phyloP scores from a whole-genome alignment of 2,888 invertebrate genomes.

The Cryptocephalus primarius region DNA sequence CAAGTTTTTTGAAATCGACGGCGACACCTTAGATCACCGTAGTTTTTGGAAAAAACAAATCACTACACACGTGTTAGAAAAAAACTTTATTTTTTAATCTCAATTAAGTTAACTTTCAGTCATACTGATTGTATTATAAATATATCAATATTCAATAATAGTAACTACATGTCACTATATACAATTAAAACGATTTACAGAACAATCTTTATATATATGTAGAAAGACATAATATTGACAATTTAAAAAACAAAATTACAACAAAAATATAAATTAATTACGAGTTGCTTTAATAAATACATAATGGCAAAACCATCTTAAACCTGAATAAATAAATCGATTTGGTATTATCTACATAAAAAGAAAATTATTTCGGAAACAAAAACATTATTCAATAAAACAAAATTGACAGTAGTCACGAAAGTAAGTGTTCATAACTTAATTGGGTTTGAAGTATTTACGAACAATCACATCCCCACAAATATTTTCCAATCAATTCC shows the following conservation, averaged over 20 bases:
- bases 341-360: constrained; percentile 6
- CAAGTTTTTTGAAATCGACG: too few relatives aligned
- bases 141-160: constrained; percentile 38
- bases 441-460: too few relatives aligned
- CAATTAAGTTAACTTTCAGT: constrained; percentile 31
- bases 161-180: constrained; percentile 34
- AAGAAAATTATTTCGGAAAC: too few relatives aligned
- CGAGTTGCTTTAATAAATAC: constrained; percentile 10
- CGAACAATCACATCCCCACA: too few relatives aligned
- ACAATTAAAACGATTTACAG: constrained; percentile 34
- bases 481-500: too few relatives aligned
- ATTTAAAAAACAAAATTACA: constrained; percentile 19
- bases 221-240: constrained; percentile 17
- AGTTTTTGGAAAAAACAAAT: not conserved
- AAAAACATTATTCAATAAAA: too few relatives aligned
- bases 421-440: too few relatives aligned
- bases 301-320: constrained; percentile 13
- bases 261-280: constrained; percentile 14
- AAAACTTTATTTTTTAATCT: constrained; percentile 29
- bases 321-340: constrained; percentile 5
- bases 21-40: too few relatives aligned
- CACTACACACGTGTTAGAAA: constrained; percentile 8
- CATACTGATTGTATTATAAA: constrained; percentile 37
- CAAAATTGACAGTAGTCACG: too few relatives aligned
- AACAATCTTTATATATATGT: constrained; percentile 17